Evolutionary conservation across 2,888 invertebrate genomes (phyloP).

Genomic region (Dasysyrphus tricinctus): DNA sequence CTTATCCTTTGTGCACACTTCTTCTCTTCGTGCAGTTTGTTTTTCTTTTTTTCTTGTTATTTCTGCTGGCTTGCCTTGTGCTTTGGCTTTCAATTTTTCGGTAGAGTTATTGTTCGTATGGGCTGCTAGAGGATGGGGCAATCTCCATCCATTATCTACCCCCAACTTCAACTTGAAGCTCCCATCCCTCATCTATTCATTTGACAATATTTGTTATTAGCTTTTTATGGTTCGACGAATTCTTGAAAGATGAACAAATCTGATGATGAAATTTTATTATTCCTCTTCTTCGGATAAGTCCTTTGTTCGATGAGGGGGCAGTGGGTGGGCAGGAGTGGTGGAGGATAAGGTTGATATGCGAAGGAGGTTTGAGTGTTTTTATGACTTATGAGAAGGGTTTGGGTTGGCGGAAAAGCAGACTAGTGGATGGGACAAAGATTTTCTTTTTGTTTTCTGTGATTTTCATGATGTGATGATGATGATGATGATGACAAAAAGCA

Average conservation of each 20-base stretch:
- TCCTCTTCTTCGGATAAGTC: slow-evolving; percentile 34
- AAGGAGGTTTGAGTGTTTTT: slow-evolving; percentile 33
- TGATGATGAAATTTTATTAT: slow-evolving; percentile 75
- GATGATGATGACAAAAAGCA: slow-evolving; percentile 37
- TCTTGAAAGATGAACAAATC: slow-evolving; percentile 76
- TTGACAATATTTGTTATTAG: slow-evolving; percentile 76
- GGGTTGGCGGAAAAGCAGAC: not conserved
- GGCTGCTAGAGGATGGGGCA: not conserved
- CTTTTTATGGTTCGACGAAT: slow-evolving; percentile 75
- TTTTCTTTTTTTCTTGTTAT: not conserved
- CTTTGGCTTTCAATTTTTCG: slow-evolving; percentile 51
- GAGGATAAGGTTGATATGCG: not conserved
- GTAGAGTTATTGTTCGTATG: slow-evolving; percentile 42
- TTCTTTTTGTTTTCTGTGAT: slow-evolving; percentile 65
- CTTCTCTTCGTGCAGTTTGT: slow-evolving; percentile 19
- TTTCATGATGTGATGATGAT: slow-evolving; percentile 53
- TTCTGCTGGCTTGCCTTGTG: slow-evolving; percentile 33
- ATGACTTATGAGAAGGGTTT: slow-evolving; percentile 21
- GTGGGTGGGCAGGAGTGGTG: not conserved
- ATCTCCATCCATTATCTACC: not conserved
- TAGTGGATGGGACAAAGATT: slow-evolving; percentile 50
- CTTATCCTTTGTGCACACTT: slow-evolving; percentile 71
- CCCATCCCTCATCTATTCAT: slow-evolving; percentile 51
- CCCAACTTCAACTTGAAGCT: not conserved
- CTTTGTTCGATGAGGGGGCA: not conserved